These are phyloP conservation scores for Eristalinus sepulchralis DNA, from an alignment of 2,888 invertebrate species.

Conservation along the genomic window DNA sequence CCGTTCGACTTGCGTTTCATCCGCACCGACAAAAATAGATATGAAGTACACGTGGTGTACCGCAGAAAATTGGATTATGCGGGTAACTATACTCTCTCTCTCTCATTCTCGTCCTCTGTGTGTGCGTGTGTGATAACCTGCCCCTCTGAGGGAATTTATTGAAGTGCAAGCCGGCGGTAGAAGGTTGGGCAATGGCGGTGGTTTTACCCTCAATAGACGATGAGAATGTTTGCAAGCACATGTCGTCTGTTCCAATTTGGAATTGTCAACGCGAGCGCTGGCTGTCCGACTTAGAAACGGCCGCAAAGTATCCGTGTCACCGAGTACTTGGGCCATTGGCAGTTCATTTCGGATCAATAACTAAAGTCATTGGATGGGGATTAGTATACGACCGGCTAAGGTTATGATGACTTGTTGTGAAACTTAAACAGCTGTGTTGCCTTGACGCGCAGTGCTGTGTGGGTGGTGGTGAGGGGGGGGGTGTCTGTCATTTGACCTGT, in stretches of 20 bases:
- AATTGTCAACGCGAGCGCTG: neutral
- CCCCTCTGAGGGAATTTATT: neutral
- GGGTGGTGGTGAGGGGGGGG: neutral
- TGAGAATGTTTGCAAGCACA: neutral
- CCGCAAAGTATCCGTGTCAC: constrained; percentile 50
- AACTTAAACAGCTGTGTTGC: constrained; percentile 39
- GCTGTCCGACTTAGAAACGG: constrained; percentile 15
- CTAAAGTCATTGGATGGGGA: constrained; percentile 55
- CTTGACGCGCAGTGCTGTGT: neutral
- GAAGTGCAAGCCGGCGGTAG: neutral
- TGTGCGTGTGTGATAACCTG: neutral
- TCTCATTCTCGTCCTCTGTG: neutral
- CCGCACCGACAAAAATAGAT: constrained; percentile 43
- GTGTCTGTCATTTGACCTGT: neutral
- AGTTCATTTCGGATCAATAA: constrained; percentile 40
- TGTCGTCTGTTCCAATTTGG: constrained; percentile 25
- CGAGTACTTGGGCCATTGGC: constrained; percentile 50
- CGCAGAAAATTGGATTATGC: constrained; percentile 68
- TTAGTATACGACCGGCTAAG: constrained; percentile 40
- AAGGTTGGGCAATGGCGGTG: neutral
- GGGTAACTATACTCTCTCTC: constrained; percentile 28
- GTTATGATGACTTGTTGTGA: constrained; percentile 29
- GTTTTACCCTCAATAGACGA: neutral
- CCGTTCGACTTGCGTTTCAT: constrained; percentile 38
- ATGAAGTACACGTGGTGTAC: constrained; percentile 56